phyloP scores from a whole-genome alignment of 2,888 invertebrate genomes.

The Drosophila cognata region DNA sequence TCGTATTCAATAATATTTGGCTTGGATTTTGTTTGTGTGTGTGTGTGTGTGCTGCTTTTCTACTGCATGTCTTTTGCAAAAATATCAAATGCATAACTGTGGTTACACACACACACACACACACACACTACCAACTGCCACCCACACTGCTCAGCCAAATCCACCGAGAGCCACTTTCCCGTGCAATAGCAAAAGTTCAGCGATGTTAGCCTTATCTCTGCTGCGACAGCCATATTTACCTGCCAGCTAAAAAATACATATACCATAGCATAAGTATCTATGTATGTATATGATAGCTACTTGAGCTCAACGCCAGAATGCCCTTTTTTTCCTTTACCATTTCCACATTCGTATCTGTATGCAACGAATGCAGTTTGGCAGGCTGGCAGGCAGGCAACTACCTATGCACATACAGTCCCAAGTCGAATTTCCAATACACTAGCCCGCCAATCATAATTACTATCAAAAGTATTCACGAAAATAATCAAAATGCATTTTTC shows the following conservation, averaged over 20 bases:
- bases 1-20: constrained; percentile 77
- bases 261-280: constrained; percentile 5
- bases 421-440: not conserved
- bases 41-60: constrained; percentile 51
- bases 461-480: not conserved
- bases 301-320: constrained; percentile 39
- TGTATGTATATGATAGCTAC: constrained; percentile 44
- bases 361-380: constrained; percentile 2
- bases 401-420: not conserved
- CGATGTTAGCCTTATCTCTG: constrained; percentile 70
- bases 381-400: not conserved
- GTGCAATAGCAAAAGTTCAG: constrained; percentile 55
- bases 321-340: not conserved
- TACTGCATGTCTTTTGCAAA: constrained; percentile 70
- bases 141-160: not conserved
- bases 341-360: constrained; percentile 2
- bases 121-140: not conserved
- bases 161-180: constrained; percentile 24
- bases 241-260: constrained; percentile 59
- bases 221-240: constrained; percentile 78
- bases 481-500: not conserved
- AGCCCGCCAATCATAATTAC: not conserved
- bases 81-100: constrained; percentile 75
- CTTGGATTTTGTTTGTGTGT: constrained; percentile 49
- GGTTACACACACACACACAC: constrained; percentile 36